Evolutionary conservation across 2,113 vertebrate species (phyloP).

Genomic region (Piliocolobus tephrosceles): DNA sequence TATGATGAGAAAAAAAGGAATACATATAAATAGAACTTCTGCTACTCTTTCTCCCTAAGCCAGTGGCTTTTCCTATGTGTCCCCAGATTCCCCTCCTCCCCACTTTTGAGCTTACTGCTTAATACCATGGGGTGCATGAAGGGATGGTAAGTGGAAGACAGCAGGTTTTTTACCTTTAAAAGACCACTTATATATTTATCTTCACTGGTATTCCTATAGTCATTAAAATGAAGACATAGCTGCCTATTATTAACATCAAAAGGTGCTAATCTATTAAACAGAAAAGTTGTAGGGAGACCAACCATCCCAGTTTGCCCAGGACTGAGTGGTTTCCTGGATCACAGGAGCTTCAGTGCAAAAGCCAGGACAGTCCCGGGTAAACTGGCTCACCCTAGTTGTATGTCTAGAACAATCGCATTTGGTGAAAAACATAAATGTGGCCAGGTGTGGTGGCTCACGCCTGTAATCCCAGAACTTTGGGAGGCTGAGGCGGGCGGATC

Average conservation of each 20-base stretch:
- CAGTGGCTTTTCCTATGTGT: fast-evolving
- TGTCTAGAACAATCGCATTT: not conserved
- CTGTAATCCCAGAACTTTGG: too few species aligned
- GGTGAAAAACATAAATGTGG: not conserved
- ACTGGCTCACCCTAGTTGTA: fast-evolving
- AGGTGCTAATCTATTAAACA: not conserved
- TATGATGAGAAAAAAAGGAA: too few species aligned
- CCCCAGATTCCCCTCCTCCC: too few species aligned
- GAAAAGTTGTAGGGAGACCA: not conserved
- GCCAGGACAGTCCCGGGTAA: not conserved
- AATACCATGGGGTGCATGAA: fast-evolving
- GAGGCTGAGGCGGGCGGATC: too few species aligned
- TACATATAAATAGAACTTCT: not conserved
- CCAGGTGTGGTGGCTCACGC: too few species aligned
- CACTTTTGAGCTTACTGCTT: not conserved
- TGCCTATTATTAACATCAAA: not conserved
- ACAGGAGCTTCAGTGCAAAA: not conserved
- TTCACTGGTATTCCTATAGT: not conserved
- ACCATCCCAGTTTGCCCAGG: not conserved
- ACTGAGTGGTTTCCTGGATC: not conserved
- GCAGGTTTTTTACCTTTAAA: not conserved
- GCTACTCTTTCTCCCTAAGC: not conserved
- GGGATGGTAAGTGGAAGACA: not conserved
- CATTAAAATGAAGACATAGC: not conserved
- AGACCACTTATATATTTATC: not conserved